Base-by-base conservation (phyloP, 1,140 invertebrate genomes). In the Meloidogyne floridensis region DNA sequence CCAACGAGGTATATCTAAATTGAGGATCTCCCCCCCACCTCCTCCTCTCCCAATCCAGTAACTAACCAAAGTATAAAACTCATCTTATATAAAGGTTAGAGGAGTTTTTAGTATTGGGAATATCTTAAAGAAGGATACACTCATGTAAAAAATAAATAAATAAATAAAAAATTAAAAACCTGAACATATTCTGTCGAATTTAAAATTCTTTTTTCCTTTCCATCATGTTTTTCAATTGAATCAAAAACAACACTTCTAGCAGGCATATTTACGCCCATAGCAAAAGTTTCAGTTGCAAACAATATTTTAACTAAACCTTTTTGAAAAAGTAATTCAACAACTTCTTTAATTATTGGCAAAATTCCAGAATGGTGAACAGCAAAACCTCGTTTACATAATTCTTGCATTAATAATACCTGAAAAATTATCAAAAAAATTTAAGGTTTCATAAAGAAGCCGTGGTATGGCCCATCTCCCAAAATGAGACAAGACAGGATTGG, bases 211-310 rank as follows among this genome's bases (percentile, higher is more conserved):
- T 93, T 93, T 83, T 93, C 92, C 2, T 92, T 91, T 0, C 97
- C 97, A 91, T 99, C 97, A 91, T 94, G 96, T 91, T 99, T 99
- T 47, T 91, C 92, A 59, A 94, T 93, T 0, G 94, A 94, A 91
- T 98, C 96, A 91, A 99, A 99, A n/a, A 98, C 93, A 0, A 99
- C 97, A 0, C 96, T 97, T 80, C 91, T 89, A 2, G 97, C 95
- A 2, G 97, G 97, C 97, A 99, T 98, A 91, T 99, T 98, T 10
- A 83, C 82, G 20, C 97, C 97, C 95, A 98, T 98, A 0, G 97
- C 96, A 92, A 98, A 98, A 32, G 97, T 98, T 92, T 99, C 97
- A 4, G 97, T 98, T 0, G 97, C 96, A 92, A 99, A 98, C 18
- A 98, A 91, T 78, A 98, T 92, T 93, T 96, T 91, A 81, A 98